Base-by-base conservation (phyloP, 2,888 invertebrate species). In the Chrysina gloriosa region DNA sequence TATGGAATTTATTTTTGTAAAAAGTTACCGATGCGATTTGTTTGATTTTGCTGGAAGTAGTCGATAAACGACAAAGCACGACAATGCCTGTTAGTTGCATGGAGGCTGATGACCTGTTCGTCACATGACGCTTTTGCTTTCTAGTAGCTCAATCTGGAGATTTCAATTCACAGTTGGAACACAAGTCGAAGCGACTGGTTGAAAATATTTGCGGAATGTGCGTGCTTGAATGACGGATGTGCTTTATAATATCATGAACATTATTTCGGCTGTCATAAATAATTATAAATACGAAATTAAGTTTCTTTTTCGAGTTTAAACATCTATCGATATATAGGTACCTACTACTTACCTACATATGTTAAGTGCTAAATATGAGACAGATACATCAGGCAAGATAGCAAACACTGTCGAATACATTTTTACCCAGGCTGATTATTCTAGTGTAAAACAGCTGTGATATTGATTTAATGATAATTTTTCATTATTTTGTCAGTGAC, bases 121-220 rank as follows among this genome's bases (percentile, higher is more conserved):
- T 56, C 67, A 61, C 52, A 39, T 63, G 42, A 71, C 69, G 69
- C 70, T 73, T 73, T 73, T 73, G 71, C 73, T 73, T 73, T 73
- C 73, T 69, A 72, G 61, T 68, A 63, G 50, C 65, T 34, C 54
- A 48, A 66, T 65, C 64, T 67, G 66, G 71, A 69, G 65, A 73
- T 72, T 68, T 72, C 64, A 73, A 72, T 72, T 68, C 52, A 25
- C 69, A 67, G 71, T 72, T 42, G 52, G 45, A 52, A 68, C 63
- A 69, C 66, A 63, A 67, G 68, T 65, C 68, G 69, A 39, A 61
- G 61, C 48, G 65, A 34, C 25, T 31, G 47, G 31, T 9, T 19
- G 19, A 45, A 23, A 61, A 39, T 56, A 61, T 39, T 50, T 67
- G 48, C 67, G 68, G 63, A 52, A 47, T 45, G 36, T 64, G 67